Evolutionary conservation across 2,113 vertebrate genomes (phyloP).

Genomic region (Rhynchopsitta pachyrhyncha): DNA sequence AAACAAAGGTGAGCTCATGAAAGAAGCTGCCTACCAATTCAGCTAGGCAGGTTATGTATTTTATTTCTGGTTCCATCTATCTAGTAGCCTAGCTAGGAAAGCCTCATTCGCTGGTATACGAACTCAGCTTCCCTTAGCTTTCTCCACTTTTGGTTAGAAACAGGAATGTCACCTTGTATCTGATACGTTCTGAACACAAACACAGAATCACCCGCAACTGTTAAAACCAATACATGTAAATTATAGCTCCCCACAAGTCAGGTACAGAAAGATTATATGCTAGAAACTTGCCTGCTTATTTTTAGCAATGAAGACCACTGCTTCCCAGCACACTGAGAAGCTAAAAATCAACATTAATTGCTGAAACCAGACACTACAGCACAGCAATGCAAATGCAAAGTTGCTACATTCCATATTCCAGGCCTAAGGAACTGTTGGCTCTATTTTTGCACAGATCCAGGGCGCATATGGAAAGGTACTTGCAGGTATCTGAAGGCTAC

Average conservation of each 20-base stretch:
- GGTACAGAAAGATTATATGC: not conserved
- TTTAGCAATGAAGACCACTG: not conserved
- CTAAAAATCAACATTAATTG: not conserved
- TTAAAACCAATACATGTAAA: not conserved
- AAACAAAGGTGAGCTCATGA: not conserved
- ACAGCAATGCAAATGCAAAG: not conserved
- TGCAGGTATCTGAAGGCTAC: not conserved
- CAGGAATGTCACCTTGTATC: not conserved
- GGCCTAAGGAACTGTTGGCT: not conserved
- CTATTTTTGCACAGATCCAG: not conserved
- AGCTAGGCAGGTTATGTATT: not conserved
- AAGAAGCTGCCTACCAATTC: not conserved
- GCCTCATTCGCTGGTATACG: not conserved
- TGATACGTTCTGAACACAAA: not conserved
- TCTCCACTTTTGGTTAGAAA: not conserved
- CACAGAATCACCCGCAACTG: not conserved
- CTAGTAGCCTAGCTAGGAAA: not conserved
- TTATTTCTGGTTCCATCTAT: not conserved
- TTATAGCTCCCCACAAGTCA: not conserved
- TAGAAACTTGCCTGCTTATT: not conserved
- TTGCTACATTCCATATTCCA: not conserved
- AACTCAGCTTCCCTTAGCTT: not conserved
- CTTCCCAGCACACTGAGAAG: not conserved
- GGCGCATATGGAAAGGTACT: not conserved
- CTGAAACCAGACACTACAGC: not conserved